phyloP scores from a whole-genome alignment of 2,797 vertebrate species.

The Loris lydekkerianus region DNA sequence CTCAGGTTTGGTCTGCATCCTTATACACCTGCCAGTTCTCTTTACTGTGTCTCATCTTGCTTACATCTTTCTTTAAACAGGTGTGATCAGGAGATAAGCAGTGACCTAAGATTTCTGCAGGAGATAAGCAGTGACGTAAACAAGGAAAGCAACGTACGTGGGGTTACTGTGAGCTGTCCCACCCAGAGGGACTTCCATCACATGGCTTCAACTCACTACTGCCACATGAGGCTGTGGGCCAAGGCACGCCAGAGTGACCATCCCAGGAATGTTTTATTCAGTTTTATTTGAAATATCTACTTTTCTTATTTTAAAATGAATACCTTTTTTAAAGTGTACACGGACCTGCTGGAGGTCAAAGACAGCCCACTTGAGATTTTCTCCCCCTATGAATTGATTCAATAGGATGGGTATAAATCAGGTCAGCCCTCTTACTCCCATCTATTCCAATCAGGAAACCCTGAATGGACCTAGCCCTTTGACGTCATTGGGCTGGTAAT shows the following conservation, averaged over 20 bases:
- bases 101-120: background rate
- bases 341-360: background rate
- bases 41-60: background rate
- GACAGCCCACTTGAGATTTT: background rate
- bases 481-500: no score
- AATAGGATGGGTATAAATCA: no score
- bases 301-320: background rate
- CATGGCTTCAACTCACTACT: background rate
- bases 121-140: background rate
- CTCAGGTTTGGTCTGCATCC: background rate
- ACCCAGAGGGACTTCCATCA: no score
- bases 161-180: background rate
- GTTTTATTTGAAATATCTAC: background rate
- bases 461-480: no score
- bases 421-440: no score
- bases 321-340: background rate
- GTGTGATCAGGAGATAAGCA: background rate
- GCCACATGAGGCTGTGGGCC: background rate
- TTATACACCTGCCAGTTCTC: background rate
- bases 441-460: no score
- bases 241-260: background rate
- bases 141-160: background rate
- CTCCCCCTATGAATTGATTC: no score
- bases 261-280: background rate
- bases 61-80: background rate